Percentiles rank a stretch among this genome's conserved stretches.
Conservation (phyloP, 2,888 invertebrate species). For the Amphipyra berbera region DNA sequence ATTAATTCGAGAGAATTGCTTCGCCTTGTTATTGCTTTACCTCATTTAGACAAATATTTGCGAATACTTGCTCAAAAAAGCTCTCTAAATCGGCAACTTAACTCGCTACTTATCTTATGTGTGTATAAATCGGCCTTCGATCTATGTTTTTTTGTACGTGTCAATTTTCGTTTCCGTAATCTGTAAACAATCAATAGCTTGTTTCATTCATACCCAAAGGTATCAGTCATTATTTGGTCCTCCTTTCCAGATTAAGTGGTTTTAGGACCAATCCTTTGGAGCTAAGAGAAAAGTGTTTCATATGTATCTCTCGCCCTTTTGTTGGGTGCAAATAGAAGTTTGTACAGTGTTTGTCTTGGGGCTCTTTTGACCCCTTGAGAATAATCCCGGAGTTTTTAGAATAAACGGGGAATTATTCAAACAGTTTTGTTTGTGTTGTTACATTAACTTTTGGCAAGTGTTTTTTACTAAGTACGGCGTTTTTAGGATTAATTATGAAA, state of each 20-base stretch:
- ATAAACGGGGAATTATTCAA: background rate
- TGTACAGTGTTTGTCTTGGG: constrained; percentile 9
- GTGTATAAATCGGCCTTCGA: too few species aligned
- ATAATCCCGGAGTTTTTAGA: constrained; percentile 10
- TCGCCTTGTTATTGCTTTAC: too few species aligned
- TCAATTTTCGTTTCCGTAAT: too few species aligned
- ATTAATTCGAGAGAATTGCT: too few species aligned
- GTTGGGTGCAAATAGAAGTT: constrained; percentile 33
- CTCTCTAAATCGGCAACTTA: too few species aligned
- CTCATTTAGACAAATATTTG: too few species aligned
- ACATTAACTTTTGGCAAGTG: background rate
- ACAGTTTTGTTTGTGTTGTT: constrained; percentile 1
- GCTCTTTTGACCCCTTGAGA: constrained; percentile 20
- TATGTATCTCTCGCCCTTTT: constrained; percentile 32
- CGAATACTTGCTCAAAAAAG: too few species aligned
- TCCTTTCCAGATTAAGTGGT: constrained; percentile 42
- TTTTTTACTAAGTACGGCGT: too few species aligned
- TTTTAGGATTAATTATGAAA: too few species aligned
- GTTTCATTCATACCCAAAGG: constrained; percentile 13
- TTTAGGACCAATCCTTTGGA: constrained; percentile 34
- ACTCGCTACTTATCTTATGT: too few species aligned
- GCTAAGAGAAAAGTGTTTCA: constrained; percentile 30
- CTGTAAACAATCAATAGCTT: background rate
- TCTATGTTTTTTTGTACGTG: too few species aligned
- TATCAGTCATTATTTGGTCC: constrained; percentile 5